Evolutionary conservation across 2,888 invertebrate genomes (phyloP).

Genomic region (Palloptera scutellata): DNA sequence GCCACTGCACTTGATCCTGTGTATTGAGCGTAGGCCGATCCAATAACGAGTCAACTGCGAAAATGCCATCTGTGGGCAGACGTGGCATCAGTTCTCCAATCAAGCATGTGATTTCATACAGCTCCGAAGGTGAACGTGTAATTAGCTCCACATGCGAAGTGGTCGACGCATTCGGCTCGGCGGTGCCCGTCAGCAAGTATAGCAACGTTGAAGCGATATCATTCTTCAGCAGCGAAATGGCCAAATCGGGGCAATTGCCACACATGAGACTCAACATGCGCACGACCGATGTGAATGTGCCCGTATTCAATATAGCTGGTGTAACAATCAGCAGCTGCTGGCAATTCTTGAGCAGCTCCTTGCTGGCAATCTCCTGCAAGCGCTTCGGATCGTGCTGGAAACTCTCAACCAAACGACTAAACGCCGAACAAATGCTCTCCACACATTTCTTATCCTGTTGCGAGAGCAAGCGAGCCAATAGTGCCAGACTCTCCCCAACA

Average conservation of each 20-base stretch:
- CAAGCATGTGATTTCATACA: constrained; percentile 96
- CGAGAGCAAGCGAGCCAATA: constrained; percentile 81
- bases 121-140: constrained; percentile 91
- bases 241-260: constrained; percentile 92
- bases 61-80: constrained; percentile 93
- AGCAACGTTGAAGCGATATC: constrained; percentile 96
- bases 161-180: constrained; percentile 65
- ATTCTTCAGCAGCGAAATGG: constrained; percentile 88
- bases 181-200: constrained; percentile 91
- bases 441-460: constrained; percentile 97
- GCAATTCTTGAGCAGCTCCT: constrained; percentile 86
- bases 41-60: constrained; percentile 88
- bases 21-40: constrained; percentile 76
- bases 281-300: constrained; percentile 95
- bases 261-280: constrained; percentile 97
- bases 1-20: constrained; percentile 89
- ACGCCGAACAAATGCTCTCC: constrained; percentile 95
- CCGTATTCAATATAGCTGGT: constrained; percentile 93
- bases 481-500: constrained; percentile 85
- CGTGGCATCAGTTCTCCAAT: constrained; percentile 98
- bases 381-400: constrained; percentile 91
- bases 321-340: constrained; percentile 92
- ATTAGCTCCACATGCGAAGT: constrained; percentile 80
- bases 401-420: constrained; percentile 95
- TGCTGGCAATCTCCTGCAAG: constrained; percentile 91